Evolutionary conservation across 2,113 vertebrate species (phyloP).

Genomic region (Lepidothrix coronata): DNA sequence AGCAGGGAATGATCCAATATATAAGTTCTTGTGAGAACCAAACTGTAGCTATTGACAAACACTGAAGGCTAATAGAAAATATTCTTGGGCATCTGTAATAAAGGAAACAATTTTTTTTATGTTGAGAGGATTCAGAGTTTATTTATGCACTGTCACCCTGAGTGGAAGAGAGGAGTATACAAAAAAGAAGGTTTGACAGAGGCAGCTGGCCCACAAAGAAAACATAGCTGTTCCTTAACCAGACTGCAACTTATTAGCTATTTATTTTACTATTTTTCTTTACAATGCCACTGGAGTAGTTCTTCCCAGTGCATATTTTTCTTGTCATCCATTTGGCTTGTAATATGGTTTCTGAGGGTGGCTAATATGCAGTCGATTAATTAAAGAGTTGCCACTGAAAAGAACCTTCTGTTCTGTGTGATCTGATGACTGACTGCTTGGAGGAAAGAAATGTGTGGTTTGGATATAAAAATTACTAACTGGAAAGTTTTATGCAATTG

Average conservation of each 20-base stretch:
- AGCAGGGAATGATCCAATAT: neutral
- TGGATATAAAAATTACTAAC: neutral
- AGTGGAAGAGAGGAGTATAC: neutral
- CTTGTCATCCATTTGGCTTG: neutral
- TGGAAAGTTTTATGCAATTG: neutral
- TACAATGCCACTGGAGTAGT: neutral
- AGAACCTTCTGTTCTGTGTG: neutral
- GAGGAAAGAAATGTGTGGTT: neutral
- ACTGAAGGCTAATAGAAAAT: neutral
- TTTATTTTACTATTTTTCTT: constrained; percentile 18
- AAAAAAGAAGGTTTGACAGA: neutral
- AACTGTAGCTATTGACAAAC: neutral
- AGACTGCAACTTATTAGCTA: neutral
- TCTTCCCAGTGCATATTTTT: neutral
- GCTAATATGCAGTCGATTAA: neutral
- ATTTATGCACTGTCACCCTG: neutral
- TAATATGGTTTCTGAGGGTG: neutral
- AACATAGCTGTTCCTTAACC: neutral
- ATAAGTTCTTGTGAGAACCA: neutral
- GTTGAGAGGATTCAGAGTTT: neutral
- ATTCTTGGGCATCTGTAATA: neutral
- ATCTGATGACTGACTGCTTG: neutral
- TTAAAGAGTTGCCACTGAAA: neutral
- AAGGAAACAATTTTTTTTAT: neutral
- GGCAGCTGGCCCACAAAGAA: neutral